Conservation (phyloP, 2,888 invertebrate species). For the Urechis unicinctus region DNA sequence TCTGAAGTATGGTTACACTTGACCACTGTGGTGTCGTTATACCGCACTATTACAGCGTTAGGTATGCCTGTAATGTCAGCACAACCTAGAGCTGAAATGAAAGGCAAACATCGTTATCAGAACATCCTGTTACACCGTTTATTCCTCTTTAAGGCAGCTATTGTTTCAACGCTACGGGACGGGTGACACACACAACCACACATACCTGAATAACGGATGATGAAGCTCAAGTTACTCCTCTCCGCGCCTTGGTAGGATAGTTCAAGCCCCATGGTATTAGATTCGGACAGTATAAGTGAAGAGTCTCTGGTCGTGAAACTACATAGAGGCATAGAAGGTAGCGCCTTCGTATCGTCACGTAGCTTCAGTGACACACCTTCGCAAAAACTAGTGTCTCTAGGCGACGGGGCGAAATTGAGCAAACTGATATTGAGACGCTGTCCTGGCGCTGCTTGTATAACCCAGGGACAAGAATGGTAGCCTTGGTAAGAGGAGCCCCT, state of each 20-base stretch:
- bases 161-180: too few relatives aligned
- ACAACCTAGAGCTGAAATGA: conserved; percentile 13
- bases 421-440: conserved; percentile 17
- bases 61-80: conserved; percentile 8
- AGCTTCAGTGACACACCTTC: too few relatives aligned
- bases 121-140: not conserved
- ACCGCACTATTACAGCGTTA: conserved; percentile 7
- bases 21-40: conserved; percentile 12
- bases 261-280: too few relatives aligned
- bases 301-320: too few relatives aligned
- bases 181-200: too few relatives aligned
- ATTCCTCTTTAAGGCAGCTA: too few relatives aligned
- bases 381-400: too few relatives aligned
- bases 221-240: too few relatives aligned
- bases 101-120: too few relatives aligned
- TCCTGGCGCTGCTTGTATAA: conserved; percentile 8
- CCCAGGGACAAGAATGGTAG: conserved; percentile 12
- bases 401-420: conserved; percentile 5
- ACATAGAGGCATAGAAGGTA: too few relatives aligned
- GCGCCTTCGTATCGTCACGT: not conserved
- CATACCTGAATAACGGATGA: not conserved
- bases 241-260: too few relatives aligned
- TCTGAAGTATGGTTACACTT: conserved; percentile 14
- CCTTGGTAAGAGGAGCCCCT: conserved; percentile 6
- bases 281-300: too few relatives aligned